Evolutionary conservation across 2,113 vertebrate species (phyloP), one percentile per base, ranked within the genome.

Genomic region (Ammodytes marinus): DNA sequence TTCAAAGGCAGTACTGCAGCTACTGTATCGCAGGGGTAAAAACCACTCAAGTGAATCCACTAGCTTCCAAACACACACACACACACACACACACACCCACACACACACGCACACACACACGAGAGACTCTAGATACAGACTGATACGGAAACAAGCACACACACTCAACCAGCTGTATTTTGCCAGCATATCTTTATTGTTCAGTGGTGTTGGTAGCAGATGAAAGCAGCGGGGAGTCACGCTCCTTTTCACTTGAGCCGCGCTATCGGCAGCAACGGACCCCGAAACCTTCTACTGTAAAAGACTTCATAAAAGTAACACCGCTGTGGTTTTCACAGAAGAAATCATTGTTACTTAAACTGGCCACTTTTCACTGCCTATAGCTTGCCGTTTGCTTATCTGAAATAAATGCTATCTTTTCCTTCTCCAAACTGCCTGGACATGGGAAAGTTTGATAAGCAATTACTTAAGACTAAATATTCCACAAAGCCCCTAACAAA

Each of bases 1-100:
- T 84, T 89, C 88, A 86, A 88, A 88, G n/a, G 80, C 61, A 5
- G 17, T 57, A 59, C 12, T 9, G 15, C n/a, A 60, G 55, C 77
- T 84, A n/a, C 71, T 77, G 45, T 47, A 65, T 69, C 4, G 43
- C 50, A 2, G n/a, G 19, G 65, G 57, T 12, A n/a, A 54, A 71
- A 75, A 55, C 58, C 69, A 57, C 58, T 67, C 69, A 77, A 60
- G 73, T 45, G 0, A 76, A 74, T 52, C 77, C 7, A 13, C 45
- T 50, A 53, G 52, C 64, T 76, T 50, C 74, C 49, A 86, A 63
- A 79, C 60, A 46, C 77, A 80, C 58, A 69, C 47, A 13, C n/a
- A n/a, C n/a, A n/a, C n/a, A n/a, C n/a, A n/a, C n/a, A n/a, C n/a
- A n/a, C n/a, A n/a, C n/a, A n/a, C n/a, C n/a, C n/a, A n/a, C n/a